Evolutionary conservation across 1,140 invertebrate genomes (phyloP).

Genomic region (Cydia splendana): DNA sequence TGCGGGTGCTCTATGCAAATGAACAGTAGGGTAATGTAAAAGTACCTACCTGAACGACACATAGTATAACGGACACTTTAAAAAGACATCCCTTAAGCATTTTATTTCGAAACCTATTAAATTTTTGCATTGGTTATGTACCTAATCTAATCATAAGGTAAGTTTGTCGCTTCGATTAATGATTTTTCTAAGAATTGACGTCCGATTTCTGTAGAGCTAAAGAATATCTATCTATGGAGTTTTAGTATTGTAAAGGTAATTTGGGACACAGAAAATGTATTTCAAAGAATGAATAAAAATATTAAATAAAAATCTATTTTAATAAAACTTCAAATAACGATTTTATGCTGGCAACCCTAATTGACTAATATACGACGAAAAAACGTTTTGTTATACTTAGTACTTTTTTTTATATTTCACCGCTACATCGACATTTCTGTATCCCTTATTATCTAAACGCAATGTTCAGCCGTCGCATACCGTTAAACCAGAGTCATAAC

Average conservation of each 20-base stretch:
- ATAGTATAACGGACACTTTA: too few relatives aligned
- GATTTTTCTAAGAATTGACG: slow-evolving; percentile 39
- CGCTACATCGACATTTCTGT: neutral
- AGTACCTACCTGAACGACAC: too few relatives aligned
- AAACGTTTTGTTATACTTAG: too few relatives aligned
- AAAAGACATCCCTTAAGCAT: neutral
- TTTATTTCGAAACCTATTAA: neutral
- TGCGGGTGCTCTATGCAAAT: too few relatives aligned
- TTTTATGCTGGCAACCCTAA: neutral
- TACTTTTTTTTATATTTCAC: too few relatives aligned
- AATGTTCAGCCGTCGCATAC: slow-evolving; percentile 43
- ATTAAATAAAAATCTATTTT: slow-evolving; percentile 17
- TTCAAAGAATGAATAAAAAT: slow-evolving; percentile 18
- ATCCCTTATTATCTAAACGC: neutral
- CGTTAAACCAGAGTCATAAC: slow-evolving; percentile 67
- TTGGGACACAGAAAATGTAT: neutral
- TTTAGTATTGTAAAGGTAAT: slow-evolving; percentile 18
- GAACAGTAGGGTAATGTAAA: too few relatives aligned
- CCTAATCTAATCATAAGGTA: neutral
- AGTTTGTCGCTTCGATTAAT: slow-evolving; percentile 29
- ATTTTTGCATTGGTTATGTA: neutral
- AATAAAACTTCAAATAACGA: neutral
- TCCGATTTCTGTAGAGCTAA: slow-evolving; percentile 51
- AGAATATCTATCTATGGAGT: slow-evolving; percentile 28
- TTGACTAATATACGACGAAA: too few relatives aligned